phyloP scores from a whole-genome alignment of 2,113 vertebrate species.

The Burhinus oedicnemus region DNA sequence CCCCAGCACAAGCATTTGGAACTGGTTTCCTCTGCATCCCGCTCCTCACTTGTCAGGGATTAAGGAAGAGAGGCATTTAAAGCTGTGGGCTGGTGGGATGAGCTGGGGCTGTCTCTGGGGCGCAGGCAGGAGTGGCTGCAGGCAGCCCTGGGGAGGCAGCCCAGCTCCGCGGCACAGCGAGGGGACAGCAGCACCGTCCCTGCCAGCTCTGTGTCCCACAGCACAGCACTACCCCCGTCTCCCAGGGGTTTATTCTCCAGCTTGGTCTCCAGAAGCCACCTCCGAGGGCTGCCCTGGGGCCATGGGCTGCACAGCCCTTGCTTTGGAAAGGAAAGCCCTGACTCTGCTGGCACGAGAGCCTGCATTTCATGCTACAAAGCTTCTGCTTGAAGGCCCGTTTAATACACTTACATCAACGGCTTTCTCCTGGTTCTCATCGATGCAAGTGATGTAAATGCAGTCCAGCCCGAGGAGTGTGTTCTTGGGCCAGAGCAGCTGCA shows the following conservation, averaged over 20 bases:
- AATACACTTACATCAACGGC: background rate
- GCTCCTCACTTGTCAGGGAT: background rate
- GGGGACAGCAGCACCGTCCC: background rate
- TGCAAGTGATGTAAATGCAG: background rate
- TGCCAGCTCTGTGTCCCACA: background rate
- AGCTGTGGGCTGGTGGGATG: background rate
- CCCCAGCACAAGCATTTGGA: background rate
- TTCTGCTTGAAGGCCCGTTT: background rate
- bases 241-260: background rate
- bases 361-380: background rate
- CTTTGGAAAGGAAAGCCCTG: background rate
- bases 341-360: background rate
- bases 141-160: background rate
- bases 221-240: background rate
- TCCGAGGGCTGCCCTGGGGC: background rate
- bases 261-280: background rate
- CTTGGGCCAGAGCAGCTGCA: constrained; percentile 8
- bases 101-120: background rate
- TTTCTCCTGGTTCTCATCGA: background rate
- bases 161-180: accelerated
- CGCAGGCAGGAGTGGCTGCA: background rate
- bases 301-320: background rate
- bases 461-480: background rate
- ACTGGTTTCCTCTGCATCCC: background rate
- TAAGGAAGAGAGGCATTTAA: background rate